phyloP scores from a whole-genome alignment of 2,888 invertebrate genomes.

The Gastrophysa polygoni region DNA sequence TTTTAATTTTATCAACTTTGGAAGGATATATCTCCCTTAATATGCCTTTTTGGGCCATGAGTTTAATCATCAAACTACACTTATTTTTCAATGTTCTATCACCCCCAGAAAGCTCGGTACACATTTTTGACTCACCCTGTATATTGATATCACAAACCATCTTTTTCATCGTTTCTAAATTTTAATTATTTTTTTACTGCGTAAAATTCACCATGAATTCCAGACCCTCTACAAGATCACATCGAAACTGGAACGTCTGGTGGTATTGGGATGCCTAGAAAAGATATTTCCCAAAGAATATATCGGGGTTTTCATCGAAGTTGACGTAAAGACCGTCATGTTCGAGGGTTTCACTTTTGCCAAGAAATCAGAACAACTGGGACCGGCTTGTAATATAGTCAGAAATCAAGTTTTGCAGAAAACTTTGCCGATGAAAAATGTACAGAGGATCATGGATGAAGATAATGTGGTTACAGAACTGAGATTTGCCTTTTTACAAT shows the following conservation, averaged over 20 bases:
- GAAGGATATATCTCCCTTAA: too few relatives aligned
- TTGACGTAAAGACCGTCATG: slow-evolving; percentile 31
- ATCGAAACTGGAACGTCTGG: slow-evolving; percentile 31
- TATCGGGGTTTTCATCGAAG: slow-evolving; percentile 34
- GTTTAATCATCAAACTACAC: too few relatives aligned
- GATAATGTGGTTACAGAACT: slow-evolving; percentile 17
- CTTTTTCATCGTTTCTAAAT: too few relatives aligned
- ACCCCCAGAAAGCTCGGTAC: too few relatives aligned
- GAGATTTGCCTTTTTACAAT: slow-evolving; percentile 37
- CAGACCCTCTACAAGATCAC: slow-evolving; percentile 34
- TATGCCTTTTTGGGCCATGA: too few relatives aligned
- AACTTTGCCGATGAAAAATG: slow-evolving; percentile 28
- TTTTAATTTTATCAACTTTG: too few relatives aligned
- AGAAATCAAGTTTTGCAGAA: slow-evolving; percentile 31
- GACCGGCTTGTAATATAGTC: slow-evolving; percentile 40
- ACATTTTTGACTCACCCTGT: too few relatives aligned
- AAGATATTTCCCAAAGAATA: slow-evolving; percentile 29
- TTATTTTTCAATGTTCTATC: too few relatives aligned
- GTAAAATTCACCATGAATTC: too few relatives aligned
- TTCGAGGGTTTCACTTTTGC: slow-evolving; percentile 42
- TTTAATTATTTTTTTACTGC: too few relatives aligned
- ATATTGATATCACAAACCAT: too few relatives aligned
- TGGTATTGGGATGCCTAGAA: slow-evolving; percentile 37
- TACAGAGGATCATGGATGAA: slow-evolving; percentile 25
- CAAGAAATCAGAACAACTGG: slow-evolving; percentile 21